Base-by-base conservation (phyloP, 2,888 invertebrate species). In the Limulus polyphemus region DNA sequence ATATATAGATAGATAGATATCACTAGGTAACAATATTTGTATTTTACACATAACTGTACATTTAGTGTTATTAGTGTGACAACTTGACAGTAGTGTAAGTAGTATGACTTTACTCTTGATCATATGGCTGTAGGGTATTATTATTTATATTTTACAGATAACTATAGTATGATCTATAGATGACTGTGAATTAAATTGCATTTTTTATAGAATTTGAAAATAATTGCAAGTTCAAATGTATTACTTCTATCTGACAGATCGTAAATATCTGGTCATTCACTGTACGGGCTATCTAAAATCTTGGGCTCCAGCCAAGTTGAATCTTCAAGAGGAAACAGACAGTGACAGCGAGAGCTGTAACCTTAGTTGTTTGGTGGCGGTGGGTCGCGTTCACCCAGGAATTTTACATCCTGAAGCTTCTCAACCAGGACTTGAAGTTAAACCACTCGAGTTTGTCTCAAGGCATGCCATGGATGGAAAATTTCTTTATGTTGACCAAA, bases 271-370 rank as follows among this genome's bases (percentile, higher is more conserved):
- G 70, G 88, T 91, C 10, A 87, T 94, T 59, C 92, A 93, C 73
- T 94, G 91, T 74, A 92, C 90, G 4, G 94, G 94, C 0, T 94
- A 93, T 74, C 77, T 95, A 51, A 94, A 94, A 75, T 89, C 92
- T 0, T 93, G 91, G 92, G 83, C 88, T 1, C 86, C 89, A 0
- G 83, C 85, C 1, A 90, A 89, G 77, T 80, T 85, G 57, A 82
- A 83, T 0, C 79, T 85, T 49, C 86, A 86, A 64, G 85, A 85
- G 64, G 84, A 86, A 70, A 77, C 77, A 56, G 86, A 85, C 56
- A 81, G 69, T 10, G 76, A 81, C 52, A 78, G 78, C 2, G 83
- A 84, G 61, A 78, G 80, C 2, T 83, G 85, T 74, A 88, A 84
- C 76, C 75, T 90, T 65, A 88, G 90, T 47, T 94, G 93, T 77